Evolutionary conservation across 2,888 invertebrate genomes (phyloP).

Genomic region (Frankliniella intonsa): DNA sequence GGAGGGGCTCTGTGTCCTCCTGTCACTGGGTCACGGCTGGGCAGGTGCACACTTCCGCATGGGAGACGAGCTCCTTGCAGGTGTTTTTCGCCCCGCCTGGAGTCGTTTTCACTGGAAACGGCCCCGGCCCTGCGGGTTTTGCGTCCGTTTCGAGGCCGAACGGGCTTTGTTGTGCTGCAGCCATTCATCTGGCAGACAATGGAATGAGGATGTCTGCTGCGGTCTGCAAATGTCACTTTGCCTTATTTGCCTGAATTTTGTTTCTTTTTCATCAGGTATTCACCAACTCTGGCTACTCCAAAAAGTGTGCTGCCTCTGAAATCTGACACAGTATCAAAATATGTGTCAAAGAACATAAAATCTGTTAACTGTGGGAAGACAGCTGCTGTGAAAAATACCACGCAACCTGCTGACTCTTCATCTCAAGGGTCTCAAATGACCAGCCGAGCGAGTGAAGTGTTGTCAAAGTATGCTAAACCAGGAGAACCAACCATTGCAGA

Average conservation of each 20-base stretch:
- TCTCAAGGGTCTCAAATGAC: not conserved
- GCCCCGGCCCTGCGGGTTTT: not conserved
- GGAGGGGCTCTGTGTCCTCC: not conserved
- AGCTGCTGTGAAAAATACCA: not conserved
- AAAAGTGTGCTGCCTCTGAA: not conserved
- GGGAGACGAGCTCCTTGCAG: not conserved
- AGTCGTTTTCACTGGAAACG: not conserved
- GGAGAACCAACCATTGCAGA: not conserved
- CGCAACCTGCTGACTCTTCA: not conserved
- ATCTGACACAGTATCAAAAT: not conserved
- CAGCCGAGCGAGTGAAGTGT: not conserved
- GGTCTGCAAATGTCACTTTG: not conserved
- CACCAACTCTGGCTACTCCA: not conserved
- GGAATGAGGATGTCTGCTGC: not conserved
- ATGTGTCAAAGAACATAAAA: not conserved
- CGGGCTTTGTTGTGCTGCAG: not conserved
- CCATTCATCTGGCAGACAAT: not conserved
- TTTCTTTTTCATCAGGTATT: not conserved
- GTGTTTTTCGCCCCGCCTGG: not conserved
- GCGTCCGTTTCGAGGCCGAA: not conserved
- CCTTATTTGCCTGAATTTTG: not conserved
- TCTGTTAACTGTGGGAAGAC: not conserved
- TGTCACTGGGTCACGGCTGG: not conserved
- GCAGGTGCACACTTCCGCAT: not conserved
- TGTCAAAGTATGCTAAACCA: not conserved